Conservation (phyloP, 2,113 vertebrate species). For the Phycodurus eques region DNA sequence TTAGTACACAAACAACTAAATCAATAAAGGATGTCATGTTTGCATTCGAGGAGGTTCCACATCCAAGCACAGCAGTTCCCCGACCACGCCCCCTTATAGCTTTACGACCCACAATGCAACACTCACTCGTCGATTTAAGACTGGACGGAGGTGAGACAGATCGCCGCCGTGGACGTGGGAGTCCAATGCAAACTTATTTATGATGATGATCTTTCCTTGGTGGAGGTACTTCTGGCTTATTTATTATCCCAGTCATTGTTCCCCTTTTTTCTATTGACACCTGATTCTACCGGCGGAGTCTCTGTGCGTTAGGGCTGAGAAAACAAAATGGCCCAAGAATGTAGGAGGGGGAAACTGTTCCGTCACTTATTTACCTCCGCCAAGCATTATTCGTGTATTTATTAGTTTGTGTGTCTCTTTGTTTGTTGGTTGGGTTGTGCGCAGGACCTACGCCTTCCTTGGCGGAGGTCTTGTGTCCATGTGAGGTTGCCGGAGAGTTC, state of each 20-base stretch:
- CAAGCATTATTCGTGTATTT: background rate
- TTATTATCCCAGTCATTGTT: constrained; percentile 65
- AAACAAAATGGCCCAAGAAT: constrained; percentile 87
- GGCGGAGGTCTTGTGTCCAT: background rate
- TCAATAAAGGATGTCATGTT: background rate
- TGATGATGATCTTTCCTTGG: background rate
- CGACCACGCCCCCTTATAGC: constrained; percentile 54
- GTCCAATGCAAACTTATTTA: background rate
- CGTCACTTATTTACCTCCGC: constrained; percentile 43
- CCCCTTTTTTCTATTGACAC: constrained; percentile 66
- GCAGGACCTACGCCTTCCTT: background rate
- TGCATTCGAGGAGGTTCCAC: constrained; percentile 16
- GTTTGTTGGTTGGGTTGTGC: background rate
- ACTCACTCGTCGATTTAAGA: constrained; percentile 33
- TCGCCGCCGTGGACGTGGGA: background rate
- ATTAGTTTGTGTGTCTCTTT: background rate
- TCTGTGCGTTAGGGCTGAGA: constrained; percentile 66
- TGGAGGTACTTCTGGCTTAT: constrained; percentile 62
- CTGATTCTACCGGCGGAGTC: constrained; percentile 53
- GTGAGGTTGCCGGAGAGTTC: background rate
- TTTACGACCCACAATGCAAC: constrained; percentile 60
- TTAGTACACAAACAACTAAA: background rate
- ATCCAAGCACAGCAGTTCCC: constrained; percentile 62
- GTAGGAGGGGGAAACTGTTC: constrained; percentile 81
- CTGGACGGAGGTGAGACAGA: background rate